Conservation (phyloP, 2,113 vertebrate genomes). For the Cochlearius cochlearius region DNA sequence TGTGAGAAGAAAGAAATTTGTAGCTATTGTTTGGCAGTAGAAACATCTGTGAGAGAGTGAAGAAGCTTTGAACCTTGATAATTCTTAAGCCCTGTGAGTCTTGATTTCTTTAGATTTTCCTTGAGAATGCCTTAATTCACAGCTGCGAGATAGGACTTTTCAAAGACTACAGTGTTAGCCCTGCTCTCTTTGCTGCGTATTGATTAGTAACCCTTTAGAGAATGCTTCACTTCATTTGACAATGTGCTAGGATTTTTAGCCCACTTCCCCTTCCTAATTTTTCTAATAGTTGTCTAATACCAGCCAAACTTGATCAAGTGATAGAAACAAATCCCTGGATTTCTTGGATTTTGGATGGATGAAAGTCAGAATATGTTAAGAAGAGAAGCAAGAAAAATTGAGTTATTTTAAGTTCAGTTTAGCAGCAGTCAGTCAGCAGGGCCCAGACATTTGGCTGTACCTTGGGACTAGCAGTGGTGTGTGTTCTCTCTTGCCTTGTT, state of each 20-base stretch:
- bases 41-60: not conserved
- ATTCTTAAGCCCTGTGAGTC: not conserved
- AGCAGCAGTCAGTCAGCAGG: not conserved
- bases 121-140: not conserved
- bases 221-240: not conserved
- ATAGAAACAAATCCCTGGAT: not conserved
- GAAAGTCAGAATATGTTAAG: not conserved
- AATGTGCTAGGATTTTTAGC: not conserved
- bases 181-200: not conserved
- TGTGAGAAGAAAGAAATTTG: not conserved
- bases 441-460: not conserved
- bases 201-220: not conserved
- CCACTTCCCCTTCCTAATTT: not conserved
- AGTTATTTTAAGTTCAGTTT: not conserved
- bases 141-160: not conserved
- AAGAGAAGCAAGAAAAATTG: not conserved
- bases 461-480: not conserved
- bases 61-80: not conserved
- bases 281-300: not conserved
- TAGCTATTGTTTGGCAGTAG: not conserved
- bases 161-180: not conserved
- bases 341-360: not conserved
- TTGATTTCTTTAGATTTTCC: not conserved
- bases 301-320: not conserved
- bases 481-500: not conserved